Evolutionary conservation across 1,140 invertebrate species (phyloP).

Genomic region (Lethocerus indicus): DNA sequence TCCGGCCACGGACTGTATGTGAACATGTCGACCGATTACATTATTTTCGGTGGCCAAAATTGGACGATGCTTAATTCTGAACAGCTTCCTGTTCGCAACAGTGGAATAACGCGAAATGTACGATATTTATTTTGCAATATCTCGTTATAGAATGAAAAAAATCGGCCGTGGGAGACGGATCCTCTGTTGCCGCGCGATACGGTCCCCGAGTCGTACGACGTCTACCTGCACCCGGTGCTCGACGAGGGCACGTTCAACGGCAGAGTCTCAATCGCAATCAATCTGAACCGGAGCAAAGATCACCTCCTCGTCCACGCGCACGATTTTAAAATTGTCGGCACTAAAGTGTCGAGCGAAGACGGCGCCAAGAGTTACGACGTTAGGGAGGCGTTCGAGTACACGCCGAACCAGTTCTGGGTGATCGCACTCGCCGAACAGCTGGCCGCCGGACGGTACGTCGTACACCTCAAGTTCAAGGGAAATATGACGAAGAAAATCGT

Average conservation of each 20-base stretch:
- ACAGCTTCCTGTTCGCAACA: too few species aligned
- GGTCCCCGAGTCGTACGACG: slow-evolving; percentile 52
- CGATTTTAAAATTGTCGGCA: slow-evolving; percentile 31
- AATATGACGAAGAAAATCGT: slow-evolving; percentile 45
- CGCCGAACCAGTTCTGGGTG: slow-evolving; percentile 46
- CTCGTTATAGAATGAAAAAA: too few species aligned
- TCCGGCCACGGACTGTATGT: too few species aligned
- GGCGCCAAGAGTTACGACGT: slow-evolving; percentile 22
- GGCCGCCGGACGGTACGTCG: slow-evolving; percentile 35
- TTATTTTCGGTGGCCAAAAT: too few species aligned
- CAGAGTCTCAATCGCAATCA: slow-evolving; percentile 48
- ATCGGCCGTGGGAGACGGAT: slow-evolving; percentile 22
- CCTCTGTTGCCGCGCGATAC: slow-evolving; percentile 47
- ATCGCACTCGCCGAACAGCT: slow-evolving; percentile 33
- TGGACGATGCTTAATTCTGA: too few species aligned
- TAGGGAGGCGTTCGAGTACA: slow-evolving; percentile 29
- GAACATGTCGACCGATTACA: too few species aligned
- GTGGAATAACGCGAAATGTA: too few species aligned
- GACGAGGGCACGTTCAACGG: slow-evolving; percentile 48
- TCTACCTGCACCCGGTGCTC: slow-evolving; percentile 56
- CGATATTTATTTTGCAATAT: too few species aligned
- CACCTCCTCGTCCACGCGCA: slow-evolving; percentile 54
- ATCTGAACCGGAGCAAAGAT: slow-evolving; percentile 33
- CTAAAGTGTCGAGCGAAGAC: slow-evolving; percentile 18
- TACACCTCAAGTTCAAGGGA: slow-evolving; percentile 49